Evolutionary conservation across 2,113 vertebrate species (phyloP).

Genomic region (Sminthopsis crassicaudata): DNA sequence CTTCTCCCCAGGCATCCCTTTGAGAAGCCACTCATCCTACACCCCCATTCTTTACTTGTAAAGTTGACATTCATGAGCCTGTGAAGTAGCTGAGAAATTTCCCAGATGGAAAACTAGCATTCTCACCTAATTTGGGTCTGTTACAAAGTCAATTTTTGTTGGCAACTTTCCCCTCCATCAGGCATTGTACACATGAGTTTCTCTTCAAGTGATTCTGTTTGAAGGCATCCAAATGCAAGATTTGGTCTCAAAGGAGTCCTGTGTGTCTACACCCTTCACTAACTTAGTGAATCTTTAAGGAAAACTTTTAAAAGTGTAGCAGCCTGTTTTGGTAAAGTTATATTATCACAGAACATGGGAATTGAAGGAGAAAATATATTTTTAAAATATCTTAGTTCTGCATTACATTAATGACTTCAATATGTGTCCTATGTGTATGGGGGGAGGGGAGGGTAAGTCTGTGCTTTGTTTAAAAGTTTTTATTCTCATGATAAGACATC

Average conservation of each 20-base stretch:
- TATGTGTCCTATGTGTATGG: not conserved
- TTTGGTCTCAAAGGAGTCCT: not conserved
- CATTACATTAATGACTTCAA: not conserved
- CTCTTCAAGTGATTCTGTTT: not conserved
- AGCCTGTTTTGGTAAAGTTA: not conserved
- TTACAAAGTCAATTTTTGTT: not conserved
- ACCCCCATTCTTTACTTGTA: not conserved
- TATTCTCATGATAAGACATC: not conserved
- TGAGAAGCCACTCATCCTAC: not conserved
- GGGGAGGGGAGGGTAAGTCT: not conserved
- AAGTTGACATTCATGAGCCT: not conserved
- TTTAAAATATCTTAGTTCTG: not conserved
- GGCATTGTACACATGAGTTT: not conserved
- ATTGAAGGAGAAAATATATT: not conserved
- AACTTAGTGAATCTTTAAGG: not conserved
- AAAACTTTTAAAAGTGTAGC: not conserved
- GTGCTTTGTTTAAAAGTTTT: constrained; percentile 11
- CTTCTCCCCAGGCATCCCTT: not conserved
- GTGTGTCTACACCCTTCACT: not conserved
- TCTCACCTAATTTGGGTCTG: not conserved
- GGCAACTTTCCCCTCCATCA: not conserved
- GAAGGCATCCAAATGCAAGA: no score
- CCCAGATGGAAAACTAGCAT: not conserved
- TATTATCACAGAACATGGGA: not conserved
- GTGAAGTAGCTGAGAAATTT: not conserved